Evolutionary conservation across 2,113 vertebrate species (phyloP).

Genomic region (Eleginops maclovinus): DNA sequence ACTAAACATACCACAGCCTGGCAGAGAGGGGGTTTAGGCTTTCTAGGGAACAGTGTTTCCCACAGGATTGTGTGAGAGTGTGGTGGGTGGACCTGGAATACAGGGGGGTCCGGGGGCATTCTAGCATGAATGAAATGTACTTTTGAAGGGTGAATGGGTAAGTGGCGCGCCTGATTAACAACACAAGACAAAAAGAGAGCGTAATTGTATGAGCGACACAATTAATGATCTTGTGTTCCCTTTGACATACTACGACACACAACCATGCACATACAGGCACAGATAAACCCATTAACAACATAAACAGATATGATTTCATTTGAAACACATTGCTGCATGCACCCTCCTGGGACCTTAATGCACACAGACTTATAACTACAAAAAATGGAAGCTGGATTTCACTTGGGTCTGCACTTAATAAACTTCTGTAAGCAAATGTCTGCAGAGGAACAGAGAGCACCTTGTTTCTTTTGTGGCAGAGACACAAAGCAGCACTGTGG

Average conservation of each 20-base stretch:
- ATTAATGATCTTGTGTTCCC: too few relatives aligned
- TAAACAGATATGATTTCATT: slow-evolving; percentile 45
- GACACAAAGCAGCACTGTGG: slow-evolving; percentile 46
- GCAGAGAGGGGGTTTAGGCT: too few relatives aligned
- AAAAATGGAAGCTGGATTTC: slow-evolving; percentile 23
- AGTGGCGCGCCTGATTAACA: too few relatives aligned
- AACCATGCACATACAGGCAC: not conserved
- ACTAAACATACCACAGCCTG: too few relatives aligned
- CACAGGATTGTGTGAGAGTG: too few relatives aligned
- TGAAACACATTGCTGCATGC: slow-evolving; percentile 26
- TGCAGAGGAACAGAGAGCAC: slow-evolving; percentile 34
- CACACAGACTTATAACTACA: slow-evolving; percentile 3
- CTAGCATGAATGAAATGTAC: too few relatives aligned
- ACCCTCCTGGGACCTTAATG: slow-evolving; percentile 17
- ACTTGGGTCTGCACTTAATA: slow-evolving; percentile 25
- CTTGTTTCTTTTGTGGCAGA: slow-evolving; percentile 39
- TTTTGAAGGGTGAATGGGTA: too few relatives aligned
- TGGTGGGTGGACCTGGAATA: too few relatives aligned
- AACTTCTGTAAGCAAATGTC: slow-evolving; percentile 19
- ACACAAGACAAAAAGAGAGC: too few relatives aligned
- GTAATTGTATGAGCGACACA: too few relatives aligned
- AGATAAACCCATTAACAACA: slow-evolving; percentile 20
- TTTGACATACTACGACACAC: slow-evolving; percentile 8
- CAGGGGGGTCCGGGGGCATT: too few relatives aligned
- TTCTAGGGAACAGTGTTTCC: too few relatives aligned